Evolutionary conservation across 1,140 invertebrate species (phyloP), one percentile per base, ranked within the genome.

Genomic region (Vanessa atalanta): DNA sequence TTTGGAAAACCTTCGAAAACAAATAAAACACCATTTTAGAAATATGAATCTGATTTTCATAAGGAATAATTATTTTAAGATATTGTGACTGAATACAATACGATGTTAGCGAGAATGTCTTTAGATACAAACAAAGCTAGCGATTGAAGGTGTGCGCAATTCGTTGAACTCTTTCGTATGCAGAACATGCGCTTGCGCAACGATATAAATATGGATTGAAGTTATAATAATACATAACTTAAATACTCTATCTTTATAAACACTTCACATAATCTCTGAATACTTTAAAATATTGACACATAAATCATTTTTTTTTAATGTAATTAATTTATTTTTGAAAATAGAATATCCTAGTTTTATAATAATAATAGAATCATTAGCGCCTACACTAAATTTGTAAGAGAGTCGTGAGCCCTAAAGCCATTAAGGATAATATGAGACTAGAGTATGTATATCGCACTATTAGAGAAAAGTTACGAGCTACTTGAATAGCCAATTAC

Each of bases 81-180:
- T 53, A 53, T 20, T 53, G 8, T n/a, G 15, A 16, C 16, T 2
- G 4, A 53, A 53, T 53, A 53, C n/a, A 53, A 16, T 53, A 53
- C 2, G 5, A 23, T n/a, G 12, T 23, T 23, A 57, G 23, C 5
- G 53, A 23, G 31, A 37, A 61, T 12, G 14, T 66, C 50, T 61
- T n/a, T 37, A 61, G 3, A 61, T 31, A 61, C 61, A 70, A 70
- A 70, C 23, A 51, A 50, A 31, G 16, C 50, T 47, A 13, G 9
- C 53, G 53, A 57, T 57, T 55, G 67, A 68, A 76, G 78, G 78
- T 74, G 48, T 53, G 72, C 77, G 75, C 73, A 72, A 64, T 80
- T 79, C 84, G 84, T 87, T 86, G 81, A 87, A 79, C 80, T 87
- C 85, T 84, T 83, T 87, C 76, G 71, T 86, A 88, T 76, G 77